These are phyloP conservation scores for Plusia festucae DNA, from an alignment of 2,888 invertebrate species.

Conservation along the genomic window DNA sequence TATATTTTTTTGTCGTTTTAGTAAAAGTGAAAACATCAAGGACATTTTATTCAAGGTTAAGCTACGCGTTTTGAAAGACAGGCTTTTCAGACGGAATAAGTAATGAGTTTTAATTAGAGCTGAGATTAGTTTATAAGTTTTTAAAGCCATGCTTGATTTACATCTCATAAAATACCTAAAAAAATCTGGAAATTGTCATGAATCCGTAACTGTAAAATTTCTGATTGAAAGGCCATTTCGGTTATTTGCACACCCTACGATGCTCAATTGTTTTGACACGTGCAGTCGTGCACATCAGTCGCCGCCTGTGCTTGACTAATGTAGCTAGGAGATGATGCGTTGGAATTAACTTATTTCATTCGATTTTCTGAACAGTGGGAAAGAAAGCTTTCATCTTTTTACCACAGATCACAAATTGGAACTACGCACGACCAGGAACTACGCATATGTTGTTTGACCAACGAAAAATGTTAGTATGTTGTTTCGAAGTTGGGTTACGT, in stretches of 20 bases:
- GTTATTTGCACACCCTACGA: background rate
- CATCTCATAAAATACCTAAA: background rate
- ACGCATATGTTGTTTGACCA: too few relatives aligned
- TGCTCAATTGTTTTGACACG: background rate
- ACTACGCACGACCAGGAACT: too few relatives aligned
- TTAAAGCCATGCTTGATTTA: background rate
- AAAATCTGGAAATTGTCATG: background rate
- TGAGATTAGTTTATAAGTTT: background rate
- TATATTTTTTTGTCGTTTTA: conserved; percentile 28
- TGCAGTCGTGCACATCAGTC: conserved; percentile 2
- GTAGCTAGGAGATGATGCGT: background rate
- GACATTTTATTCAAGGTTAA: conserved; percentile 27
- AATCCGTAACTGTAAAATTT: background rate
- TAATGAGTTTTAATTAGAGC: conserved; percentile 35
- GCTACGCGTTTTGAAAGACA: conserved; percentile 23
- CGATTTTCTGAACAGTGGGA: background rate
- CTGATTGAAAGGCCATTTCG: background rate
- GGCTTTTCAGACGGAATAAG: conserved; percentile 25
- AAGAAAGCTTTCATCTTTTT: background rate
- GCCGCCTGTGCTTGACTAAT: background rate
- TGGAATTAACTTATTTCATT: background rate
- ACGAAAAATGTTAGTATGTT: too few relatives aligned
- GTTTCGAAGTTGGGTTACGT: too few relatives aligned
- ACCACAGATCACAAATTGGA: background rate
- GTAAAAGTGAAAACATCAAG: conserved; percentile 31